Evolutionary conservation across 2,113 vertebrate genomes (phyloP), one percentile per base, ranked within the genome.

Genomic region (Stigmatopora nigra): DNA sequence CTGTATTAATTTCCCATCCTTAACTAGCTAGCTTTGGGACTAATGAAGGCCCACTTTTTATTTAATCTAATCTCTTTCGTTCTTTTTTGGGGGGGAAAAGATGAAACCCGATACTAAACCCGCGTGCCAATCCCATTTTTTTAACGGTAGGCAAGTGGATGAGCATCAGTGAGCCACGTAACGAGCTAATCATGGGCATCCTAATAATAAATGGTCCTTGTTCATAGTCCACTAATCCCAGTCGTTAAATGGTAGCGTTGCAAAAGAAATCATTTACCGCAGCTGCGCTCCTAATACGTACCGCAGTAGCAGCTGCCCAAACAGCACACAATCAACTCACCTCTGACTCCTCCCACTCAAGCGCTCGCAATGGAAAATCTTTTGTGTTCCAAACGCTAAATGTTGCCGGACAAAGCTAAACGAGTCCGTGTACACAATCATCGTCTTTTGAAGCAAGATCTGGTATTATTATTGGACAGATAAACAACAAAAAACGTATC

Each of bases 161-260:
- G 71, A 75, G 72, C 71, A 69, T 72, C 77, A 75, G 76, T 71
- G 72, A 87, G 80, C 80, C 78, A 73, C 85, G 73, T 80, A 87
- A 87, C 78, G 77, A 85, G 78, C 80, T 87, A 84, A 88, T 83
- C 82, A 88, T 68, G 77, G 79, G 70, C 72, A 78, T 72, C 78
- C 80, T 71, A 73, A 78, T 83, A 85, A 88, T 85, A 88, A 84
- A 84, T 85, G 83, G 76, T 63, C 63, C 77, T 72, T 75, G 77
- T 87, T 88, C 84, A 85, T 82, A 78, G 77, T 84, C 74, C 81
- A 78, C 77, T 85, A 83, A 87, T 86, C 76, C 79, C 69, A 79
- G 78, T 77, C 71, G 68, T 88, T 84, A 78, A 76, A 74, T 65
- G 61, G 36, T 64, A 59, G 73, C 70, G 68, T 76, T 75, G 75